These are phyloP conservation scores for Cottus gobio DNA, from an alignment of 2,113 vertebrate genomes.

Conservation along the genomic window DNA sequence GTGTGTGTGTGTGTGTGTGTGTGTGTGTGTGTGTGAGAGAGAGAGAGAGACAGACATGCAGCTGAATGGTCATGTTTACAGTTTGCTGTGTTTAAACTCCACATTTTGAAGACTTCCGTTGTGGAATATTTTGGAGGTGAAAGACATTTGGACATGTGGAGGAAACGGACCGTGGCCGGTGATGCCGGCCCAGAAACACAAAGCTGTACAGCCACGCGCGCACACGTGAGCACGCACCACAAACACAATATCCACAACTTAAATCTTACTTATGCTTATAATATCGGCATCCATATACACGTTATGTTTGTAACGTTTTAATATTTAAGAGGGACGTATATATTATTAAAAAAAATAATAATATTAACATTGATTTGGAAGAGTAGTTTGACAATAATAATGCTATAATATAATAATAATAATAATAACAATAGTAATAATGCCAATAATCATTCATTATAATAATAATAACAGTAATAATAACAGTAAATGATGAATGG, in stretches of 20 bases:
- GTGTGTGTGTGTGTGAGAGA: no score
- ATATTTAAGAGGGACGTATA: background rate
- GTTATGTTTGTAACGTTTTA: background rate
- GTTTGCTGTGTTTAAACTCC: background rate
- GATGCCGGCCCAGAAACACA: slow-evolving; percentile 46
- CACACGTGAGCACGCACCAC: background rate
- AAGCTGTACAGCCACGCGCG: background rate
- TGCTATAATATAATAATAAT: background rate
- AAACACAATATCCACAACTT: background rate
- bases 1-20: no score
- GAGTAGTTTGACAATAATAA: background rate
- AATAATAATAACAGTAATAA: background rate
- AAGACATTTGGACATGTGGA: slow-evolving; percentile 63
- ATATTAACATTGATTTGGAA: background rate
- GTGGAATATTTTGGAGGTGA: slow-evolving; percentile 66
- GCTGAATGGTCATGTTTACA: background rate
- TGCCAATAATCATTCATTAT: no score
- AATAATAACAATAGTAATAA: background rate
- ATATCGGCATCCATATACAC: background rate
- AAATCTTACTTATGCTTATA: background rate
- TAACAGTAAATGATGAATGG: background rate
- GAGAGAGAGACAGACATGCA: no score
- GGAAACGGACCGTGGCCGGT: slow-evolving; percentile 79
- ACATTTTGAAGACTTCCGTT: background rate
- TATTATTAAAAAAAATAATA: no score